These are phyloP conservation scores for Oreotragus oreotragus DNA, from an alignment of 2,113 vertebrate species.

Conservation along the genomic window DNA sequence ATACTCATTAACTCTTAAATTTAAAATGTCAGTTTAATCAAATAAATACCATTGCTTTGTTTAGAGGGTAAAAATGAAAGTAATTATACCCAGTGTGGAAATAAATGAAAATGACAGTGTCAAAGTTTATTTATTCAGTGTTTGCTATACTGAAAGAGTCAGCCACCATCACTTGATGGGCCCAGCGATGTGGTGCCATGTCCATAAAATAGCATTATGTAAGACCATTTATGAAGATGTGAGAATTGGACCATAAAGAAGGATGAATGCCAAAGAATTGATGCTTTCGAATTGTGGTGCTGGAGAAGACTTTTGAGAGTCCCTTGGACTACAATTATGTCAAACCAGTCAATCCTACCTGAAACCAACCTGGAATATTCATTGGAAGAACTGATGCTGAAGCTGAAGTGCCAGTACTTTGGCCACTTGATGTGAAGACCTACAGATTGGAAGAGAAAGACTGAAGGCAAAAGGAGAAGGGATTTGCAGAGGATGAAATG, in stretches of 20 bases:
- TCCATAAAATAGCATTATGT: neutral
- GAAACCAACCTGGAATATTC: neutral
- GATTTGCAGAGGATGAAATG: neutral
- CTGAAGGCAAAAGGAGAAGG: neutral
- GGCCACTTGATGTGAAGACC: neutral
- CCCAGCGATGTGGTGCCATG: neutral
- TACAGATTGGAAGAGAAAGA: neutral
- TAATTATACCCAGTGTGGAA: neutral
- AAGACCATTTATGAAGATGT: neutral
- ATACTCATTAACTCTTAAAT: neutral
- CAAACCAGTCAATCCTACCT: neutral
- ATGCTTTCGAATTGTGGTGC: neutral
- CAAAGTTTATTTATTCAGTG: neutral
- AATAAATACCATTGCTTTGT: neutral
- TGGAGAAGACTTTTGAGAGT: neutral
- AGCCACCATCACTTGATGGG: neutral
- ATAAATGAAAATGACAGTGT: neutral
- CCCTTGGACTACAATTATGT: neutral
- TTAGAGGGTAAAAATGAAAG: neutral
- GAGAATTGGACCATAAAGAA: neutral
- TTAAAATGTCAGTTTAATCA: neutral
- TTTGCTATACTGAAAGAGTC: neutral
- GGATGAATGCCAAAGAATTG: neutral
- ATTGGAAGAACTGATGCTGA: neutral
- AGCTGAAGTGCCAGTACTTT: neutral